Evolutionary conservation across 2,888 invertebrate genomes (phyloP).

Genomic region (Pasiphila rectangulata): DNA sequence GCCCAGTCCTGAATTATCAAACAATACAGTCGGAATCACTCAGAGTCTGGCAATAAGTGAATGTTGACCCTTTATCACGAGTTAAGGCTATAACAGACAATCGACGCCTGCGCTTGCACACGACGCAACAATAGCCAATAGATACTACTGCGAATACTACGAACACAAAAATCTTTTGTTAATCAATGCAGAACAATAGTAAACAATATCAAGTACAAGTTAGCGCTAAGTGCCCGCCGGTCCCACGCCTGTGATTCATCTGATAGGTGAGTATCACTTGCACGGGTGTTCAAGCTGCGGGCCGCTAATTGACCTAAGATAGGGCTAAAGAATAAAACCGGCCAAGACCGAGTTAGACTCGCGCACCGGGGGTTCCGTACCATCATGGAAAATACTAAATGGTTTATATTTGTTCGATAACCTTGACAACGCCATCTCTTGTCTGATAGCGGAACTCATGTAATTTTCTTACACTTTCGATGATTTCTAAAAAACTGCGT

Average conservation of each 20-base stretch:
- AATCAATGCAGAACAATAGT: slow-evolving; percentile 21
- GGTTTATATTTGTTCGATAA: too few relatives aligned
- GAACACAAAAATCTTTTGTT: slow-evolving; percentile 21
- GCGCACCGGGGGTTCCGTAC: too few relatives aligned
- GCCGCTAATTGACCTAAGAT: too few relatives aligned
- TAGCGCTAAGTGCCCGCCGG: not conserved
- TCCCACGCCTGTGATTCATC: slow-evolving; percentile 23
- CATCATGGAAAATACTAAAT: too few relatives aligned
- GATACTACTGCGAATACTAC: too few relatives aligned
- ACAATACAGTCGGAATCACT: not conserved
- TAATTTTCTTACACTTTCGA: too few relatives aligned
- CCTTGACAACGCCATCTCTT: too few relatives aligned
- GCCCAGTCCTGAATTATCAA: too few relatives aligned
- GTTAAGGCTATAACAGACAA: slow-evolving; percentile 10
- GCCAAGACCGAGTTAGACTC: too few relatives aligned
- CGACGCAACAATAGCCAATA: slow-evolving; percentile 22
- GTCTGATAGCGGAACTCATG: too few relatives aligned
- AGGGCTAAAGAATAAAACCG: too few relatives aligned
- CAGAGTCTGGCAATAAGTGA: not conserved
- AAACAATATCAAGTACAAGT: slow-evolving; percentile 11
- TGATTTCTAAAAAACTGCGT: too few relatives aligned
- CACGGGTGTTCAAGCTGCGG: slow-evolving; percentile 7
- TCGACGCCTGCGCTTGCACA: slow-evolving; percentile 2
- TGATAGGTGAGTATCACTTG: not conserved
- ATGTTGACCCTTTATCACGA: slow-evolving; percentile 1